Evolutionary conservation across 2,888 invertebrate genomes (phyloP).

Genomic region (Acheta domesticus): DNA sequence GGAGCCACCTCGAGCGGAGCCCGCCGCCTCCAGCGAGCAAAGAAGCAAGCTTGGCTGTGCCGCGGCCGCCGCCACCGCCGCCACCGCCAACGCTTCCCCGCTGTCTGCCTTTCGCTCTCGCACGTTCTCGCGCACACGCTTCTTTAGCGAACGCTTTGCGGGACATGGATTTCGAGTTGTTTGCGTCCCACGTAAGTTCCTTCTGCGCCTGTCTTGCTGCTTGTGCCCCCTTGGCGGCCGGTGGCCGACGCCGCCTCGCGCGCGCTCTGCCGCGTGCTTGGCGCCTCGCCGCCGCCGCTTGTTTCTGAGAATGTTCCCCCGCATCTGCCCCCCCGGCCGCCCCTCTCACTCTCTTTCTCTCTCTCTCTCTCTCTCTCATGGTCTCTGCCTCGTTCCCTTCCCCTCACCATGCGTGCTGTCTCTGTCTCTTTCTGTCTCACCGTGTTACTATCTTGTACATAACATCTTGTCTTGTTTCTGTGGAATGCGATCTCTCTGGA

Average conservation of each 20-base stretch:
- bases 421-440: not conserved
- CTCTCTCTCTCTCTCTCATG: not conserved
- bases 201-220: not conserved
- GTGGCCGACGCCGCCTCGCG: too few relatives aligned
- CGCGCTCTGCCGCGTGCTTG: too few relatives aligned
- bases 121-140: not conserved
- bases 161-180: not conserved
- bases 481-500: not conserved
- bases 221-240: too few relatives aligned
- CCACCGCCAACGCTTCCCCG: not conserved
- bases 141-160: not conserved
- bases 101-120: not conserved
- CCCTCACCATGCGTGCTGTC: not conserved
- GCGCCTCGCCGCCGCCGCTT: too few relatives aligned
- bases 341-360: too few relatives aligned
- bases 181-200: conserved; percentile 18
- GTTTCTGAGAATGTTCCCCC: too few relatives aligned
- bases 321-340: not conserved
- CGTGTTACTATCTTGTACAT: not conserved
- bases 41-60: too few relatives aligned
- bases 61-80: not conserved
- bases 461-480: not conserved
- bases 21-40: not conserved
- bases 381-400: not conserved
- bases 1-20: not conserved